phyloP scores from a whole-genome alignment of 35 echinoderm and acorn worm species.

The Acanthaster planci region DNA sequence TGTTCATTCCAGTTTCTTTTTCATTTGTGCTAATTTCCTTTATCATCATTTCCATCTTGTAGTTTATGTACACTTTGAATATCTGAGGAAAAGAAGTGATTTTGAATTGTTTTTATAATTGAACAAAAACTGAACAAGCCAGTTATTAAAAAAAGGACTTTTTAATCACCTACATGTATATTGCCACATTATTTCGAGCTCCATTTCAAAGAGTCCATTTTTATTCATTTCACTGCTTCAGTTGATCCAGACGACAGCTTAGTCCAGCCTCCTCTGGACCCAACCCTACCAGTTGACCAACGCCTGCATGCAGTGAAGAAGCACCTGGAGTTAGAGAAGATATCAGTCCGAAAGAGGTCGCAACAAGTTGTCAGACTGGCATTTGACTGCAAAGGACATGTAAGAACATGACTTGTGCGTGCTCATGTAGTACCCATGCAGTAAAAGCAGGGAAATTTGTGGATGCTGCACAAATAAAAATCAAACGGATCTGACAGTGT shows the following conservation, averaged over 20 bases:
- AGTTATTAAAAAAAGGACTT: too few relatives aligned
- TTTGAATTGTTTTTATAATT: too few relatives aligned
- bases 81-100: too few relatives aligned
- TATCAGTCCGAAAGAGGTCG: constrained; percentile 8
- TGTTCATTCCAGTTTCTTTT: not conserved
- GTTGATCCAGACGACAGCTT: constrained; percentile 79
- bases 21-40: not conserved
- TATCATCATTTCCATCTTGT: too few relatives aligned
- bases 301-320: constrained; percentile 59
- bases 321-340: constrained; percentile 38
- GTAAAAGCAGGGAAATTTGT: too few relatives aligned
- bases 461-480: too few relatives aligned
- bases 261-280: constrained; percentile 63
- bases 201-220: not conserved
- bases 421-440: too few relatives aligned
- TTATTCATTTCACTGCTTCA: not conserved
- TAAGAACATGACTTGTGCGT: constrained; percentile 27
- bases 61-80: too few relatives aligned
- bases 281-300: constrained; percentile 43
- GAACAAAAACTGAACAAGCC: not conserved
- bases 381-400: constrained; percentile 89
- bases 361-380: constrained; percentile 32
- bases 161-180: too few relatives aligned
- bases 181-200: too few relatives aligned
- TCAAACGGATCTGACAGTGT: too few relatives aligned